Evolutionary conservation across 2,797 vertebrate genomes (phyloP).

Genomic region (Hemibagrus guttatus): DNA sequence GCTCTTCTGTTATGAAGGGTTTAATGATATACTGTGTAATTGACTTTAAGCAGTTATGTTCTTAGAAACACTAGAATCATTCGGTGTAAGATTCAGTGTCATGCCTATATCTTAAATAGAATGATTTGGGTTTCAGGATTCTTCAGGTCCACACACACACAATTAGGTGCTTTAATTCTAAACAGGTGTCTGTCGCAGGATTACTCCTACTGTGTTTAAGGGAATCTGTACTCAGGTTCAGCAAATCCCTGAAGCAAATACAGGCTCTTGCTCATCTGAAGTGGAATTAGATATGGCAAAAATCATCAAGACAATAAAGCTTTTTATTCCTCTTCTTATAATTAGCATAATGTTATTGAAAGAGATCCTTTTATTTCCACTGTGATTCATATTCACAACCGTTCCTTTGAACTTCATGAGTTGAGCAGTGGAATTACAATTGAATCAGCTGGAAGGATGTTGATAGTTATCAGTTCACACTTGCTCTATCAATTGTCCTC

Average conservation of each 20-base stretch:
- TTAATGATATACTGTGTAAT: not conserved
- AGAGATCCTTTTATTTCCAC: slow-evolving; percentile 41
- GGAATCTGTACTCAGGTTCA: slow-evolving; percentile 45
- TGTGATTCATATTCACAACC: slow-evolving; percentile 41
- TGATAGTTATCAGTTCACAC: slow-evolving; percentile 64
- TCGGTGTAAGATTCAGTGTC: not conserved
- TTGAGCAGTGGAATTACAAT: slow-evolving; percentile 53
- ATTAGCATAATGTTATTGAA: slow-evolving; percentile 54
- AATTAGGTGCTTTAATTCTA: slow-evolving; percentile 54
- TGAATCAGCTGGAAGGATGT: slow-evolving; percentile 57
- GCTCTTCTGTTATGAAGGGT: not conserved
- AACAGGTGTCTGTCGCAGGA: slow-evolving; percentile 56
- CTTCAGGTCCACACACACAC: slow-evolving; percentile 45
- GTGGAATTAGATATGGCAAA: slow-evolving; percentile 46
- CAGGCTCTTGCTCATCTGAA: slow-evolving; percentile 35
- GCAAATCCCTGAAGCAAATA: slow-evolving; percentile 44
- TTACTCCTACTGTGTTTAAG: slow-evolving; percentile 53
- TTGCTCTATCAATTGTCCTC: slow-evolving; percentile 63
- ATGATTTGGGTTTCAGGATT: not conserved
- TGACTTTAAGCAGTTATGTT: not conserved
- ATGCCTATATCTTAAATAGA: too few species aligned
- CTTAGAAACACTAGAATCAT: not conserved
- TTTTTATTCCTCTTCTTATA: slow-evolving; percentile 48
- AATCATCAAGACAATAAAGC: slow-evolving; percentile 46
- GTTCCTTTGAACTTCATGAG: slow-evolving; percentile 52